Evolutionary conservation across 2,113 vertebrate genomes (phyloP), one percentile per base, ranked within the genome.

Genomic region (Mus spicilegus): DNA sequence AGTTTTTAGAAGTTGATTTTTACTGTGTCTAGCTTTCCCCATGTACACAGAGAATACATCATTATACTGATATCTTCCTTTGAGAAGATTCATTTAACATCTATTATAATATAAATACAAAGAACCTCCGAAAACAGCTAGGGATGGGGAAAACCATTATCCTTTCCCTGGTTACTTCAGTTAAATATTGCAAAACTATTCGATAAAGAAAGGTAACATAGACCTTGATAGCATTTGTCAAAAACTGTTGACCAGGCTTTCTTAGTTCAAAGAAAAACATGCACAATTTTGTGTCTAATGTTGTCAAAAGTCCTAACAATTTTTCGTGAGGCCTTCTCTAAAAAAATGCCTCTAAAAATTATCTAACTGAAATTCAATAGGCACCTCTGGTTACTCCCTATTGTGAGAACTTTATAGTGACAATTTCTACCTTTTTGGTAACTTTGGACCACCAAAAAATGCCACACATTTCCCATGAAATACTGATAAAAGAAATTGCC

Each of bases 101-200:
- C 24, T 42, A 7, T 30, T 63, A 14, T 42, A 39, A 36, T n/a
- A 67, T 5, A 63, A 93, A 72, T 49, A 69, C 13, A 49, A 84
- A 76, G 30, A 24, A 28, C 6, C 4, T 87, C 49, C 77, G 1
- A 54, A 65, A 87, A 69, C 24, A 9, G 1, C 8, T 9, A 3
- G 5, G 10, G 10, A 49, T 12, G 9, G 8, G 7, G 16, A n/a
- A 67, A 65, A 0, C 1, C 49, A 51, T 11, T 87, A 39, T 0
- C 5, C 5, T 46, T 20, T 20, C 2, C 42, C 6, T 86, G 10
- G 20, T 39, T 46, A 65, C 8, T 3, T 78, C 12, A 61, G 2
- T 56, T 90, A 77, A 78, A 80, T 30, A 75, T 36, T 73, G 42
- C 13, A 89, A 94, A 88, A 95, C 76, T 86, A 56, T 17, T 72